Evolutionary conservation across 2,888 invertebrate genomes (phyloP), one percentile per base, ranked within the genome.

Genomic region (Epirrhoe alternata): DNA sequence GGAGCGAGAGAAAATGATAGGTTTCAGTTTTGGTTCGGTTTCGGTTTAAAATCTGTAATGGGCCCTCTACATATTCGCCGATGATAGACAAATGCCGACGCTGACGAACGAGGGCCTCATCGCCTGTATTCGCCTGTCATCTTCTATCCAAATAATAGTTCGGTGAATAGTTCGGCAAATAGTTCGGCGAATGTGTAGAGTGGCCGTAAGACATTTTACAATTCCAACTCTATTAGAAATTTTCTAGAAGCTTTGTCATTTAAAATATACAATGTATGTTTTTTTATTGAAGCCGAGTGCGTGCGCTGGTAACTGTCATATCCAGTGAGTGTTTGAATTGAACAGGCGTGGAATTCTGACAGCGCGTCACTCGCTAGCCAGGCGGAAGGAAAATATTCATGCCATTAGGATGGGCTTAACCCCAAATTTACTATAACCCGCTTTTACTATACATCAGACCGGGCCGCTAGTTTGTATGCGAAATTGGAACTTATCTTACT

Each of bases 381-480:
- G 6, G 47, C 58, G 63, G 56, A 60, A 61, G 64, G 62, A 63
- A 70, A 69, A 68, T 70, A 74, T 76, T 73, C 70, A 74, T 71
- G 64, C 69, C 67, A 73, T 73, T 74, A 72, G 74, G 72, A 72
- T 31, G 67, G 72, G 71, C 69, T 74, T 71, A 72, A 69, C 67
- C 74, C 67, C 64, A 64, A 70, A 74, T 70, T 68, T 65, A 66
- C 60, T 68, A 57, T 64, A 57, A 61, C 61, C 57, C 57, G 50
- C 56, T 50, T 58, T 57, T 57, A 57, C 50, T 60, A 61, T 67
- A 64, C 60, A 68, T 68, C 64, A 57, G 56, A 12, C 4, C 31
- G 47, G 42, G 53, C 53, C 47, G 56, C 62, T 63, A 64, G 54
- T 67, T 67, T 49, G 64, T 53, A 8, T 52, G 61, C 57, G 12